Evolutionary conservation across 1,140 invertebrate species (phyloP).

Genomic region (Drosophila mauritiana): DNA sequence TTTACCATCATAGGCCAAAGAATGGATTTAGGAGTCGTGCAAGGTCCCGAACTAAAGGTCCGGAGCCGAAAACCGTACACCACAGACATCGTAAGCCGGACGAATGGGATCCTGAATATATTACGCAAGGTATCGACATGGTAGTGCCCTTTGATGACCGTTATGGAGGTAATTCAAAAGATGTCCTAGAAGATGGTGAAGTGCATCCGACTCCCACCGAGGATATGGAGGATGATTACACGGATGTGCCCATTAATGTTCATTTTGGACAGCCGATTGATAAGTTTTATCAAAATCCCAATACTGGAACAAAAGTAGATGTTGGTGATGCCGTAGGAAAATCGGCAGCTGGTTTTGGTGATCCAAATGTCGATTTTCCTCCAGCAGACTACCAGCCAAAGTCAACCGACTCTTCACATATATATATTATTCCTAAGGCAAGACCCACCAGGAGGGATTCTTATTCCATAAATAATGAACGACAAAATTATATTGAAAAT

Average conservation of each 20-base stretch:
- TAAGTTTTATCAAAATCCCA: background rate
- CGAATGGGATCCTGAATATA: background rate
- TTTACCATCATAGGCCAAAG: background rate
- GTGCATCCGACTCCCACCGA: background rate
- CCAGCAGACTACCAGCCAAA: background rate
- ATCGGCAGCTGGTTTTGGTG: background rate
- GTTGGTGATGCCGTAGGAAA: conserved; percentile 6
- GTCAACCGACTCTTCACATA: background rate
- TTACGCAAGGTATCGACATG: background rate
- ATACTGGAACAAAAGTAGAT: background rate
- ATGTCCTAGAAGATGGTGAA: background rate
- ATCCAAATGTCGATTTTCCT: conserved; percentile 12
- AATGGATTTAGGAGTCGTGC: background rate
- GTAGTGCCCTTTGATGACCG: background rate
- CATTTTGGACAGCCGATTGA: background rate
- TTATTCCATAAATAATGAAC: background rate
- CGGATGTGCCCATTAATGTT: background rate
- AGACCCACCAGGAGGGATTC: background rate
- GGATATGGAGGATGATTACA: background rate
- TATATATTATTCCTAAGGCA: background rate
- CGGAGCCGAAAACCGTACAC: background rate
- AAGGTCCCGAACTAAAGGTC: background rate
- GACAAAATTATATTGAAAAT: background rate
- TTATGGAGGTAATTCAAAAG: too few relatives aligned
- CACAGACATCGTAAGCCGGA: background rate